A percentile compares a stretch with the other conserved stretches of the same genome.
Evolutionary conservation across 2,888 invertebrate genomes (phyloP).

Genomic region (Anticlea derivata): DNA sequence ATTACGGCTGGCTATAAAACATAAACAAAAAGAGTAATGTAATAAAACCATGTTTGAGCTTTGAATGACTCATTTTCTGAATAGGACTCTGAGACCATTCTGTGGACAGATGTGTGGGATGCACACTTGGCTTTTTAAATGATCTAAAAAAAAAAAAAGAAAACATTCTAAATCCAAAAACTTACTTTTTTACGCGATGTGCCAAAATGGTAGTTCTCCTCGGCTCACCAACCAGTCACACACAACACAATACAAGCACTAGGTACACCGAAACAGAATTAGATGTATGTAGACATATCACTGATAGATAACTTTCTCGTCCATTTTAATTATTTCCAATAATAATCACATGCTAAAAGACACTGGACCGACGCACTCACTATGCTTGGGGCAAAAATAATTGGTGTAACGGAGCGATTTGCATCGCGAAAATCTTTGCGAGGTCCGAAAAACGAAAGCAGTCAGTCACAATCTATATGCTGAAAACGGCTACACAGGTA

Average conservation of each 20-base stretch:
- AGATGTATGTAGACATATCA: neutral
- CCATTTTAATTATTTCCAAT: constrained; percentile 74
- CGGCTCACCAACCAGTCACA: constrained; percentile 11
- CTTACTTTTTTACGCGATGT: constrained; percentile 37
- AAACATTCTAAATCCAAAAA: constrained; percentile 2
- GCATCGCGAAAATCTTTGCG: constrained; percentile 5
- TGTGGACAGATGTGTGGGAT: constrained; percentile 22
- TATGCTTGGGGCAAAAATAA: constrained; percentile 20
- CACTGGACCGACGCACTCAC: constrained; percentile 23
- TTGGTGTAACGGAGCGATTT: constrained; percentile 2
- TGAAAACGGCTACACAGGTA: neutral
- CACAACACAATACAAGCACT: constrained; percentile 9
- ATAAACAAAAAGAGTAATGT: constrained; percentile 48
- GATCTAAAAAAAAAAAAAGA: constrained; percentile 3
- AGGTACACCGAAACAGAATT: constrained; percentile 33
- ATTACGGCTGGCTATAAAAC: constrained; percentile 37
- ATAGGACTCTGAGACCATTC: constrained; percentile 6
- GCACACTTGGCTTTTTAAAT: neutral
- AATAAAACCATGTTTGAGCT: constrained; percentile 29
- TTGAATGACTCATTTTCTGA: constrained; percentile 23
- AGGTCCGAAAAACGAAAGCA: neutral
- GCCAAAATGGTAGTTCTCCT: constrained; percentile 2
- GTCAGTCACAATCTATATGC: neutral
- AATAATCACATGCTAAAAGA: constrained; percentile 71
- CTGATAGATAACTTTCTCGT: constrained; percentile 62